Percentiles rank a stretch among this genome's conserved stretches.
Evolutionary conservation across 2,888 invertebrate species (phyloP).

Genomic region (Pachliopta kotzebuea): DNA sequence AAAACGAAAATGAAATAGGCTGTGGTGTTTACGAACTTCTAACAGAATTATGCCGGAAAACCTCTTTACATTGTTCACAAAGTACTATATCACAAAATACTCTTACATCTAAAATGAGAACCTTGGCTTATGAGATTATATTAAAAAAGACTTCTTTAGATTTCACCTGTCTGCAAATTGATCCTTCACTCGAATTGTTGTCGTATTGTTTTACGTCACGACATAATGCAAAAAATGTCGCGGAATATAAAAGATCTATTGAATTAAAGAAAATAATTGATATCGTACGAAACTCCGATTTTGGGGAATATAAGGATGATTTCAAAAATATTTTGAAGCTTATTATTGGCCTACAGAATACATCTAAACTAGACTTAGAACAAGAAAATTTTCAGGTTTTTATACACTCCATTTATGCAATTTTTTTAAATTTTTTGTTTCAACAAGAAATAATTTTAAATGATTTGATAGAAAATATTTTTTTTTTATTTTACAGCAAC

Average conservation of each 20-base stretch:
- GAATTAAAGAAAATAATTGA: conserved; percentile 59
- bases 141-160: conserved; percentile 57
- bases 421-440: too few relatives aligned
- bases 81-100: conserved; percentile 54
- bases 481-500: conserved; percentile 56
- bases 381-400: conserved; percentile 61
- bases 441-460: too few relatives aligned
- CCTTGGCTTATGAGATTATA: conserved; percentile 66
- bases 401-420: background rate
- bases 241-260: conserved; percentile 57
- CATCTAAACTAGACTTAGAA: conserved; percentile 54
- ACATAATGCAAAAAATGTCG: conserved; percentile 60
- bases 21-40: conserved; percentile 65
- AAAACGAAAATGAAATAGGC: conserved; percentile 33
- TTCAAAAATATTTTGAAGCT: conserved; percentile 53
- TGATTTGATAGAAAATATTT: too few relatives aligned
- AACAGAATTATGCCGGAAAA: conserved; percentile 61
- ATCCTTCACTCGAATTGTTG: conserved; percentile 61
- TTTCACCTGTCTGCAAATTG: conserved; percentile 42
- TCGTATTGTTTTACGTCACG: conserved; percentile 58
- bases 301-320: conserved; percentile 50
- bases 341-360: conserved; percentile 55
- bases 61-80: conserved; percentile 50
- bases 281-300: conserved; percentile 49
- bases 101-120: conserved; percentile 59